Evolutionary conservation across 2,113 vertebrate genomes (phyloP).

Genomic region (Polypterus senegalus): DNA sequence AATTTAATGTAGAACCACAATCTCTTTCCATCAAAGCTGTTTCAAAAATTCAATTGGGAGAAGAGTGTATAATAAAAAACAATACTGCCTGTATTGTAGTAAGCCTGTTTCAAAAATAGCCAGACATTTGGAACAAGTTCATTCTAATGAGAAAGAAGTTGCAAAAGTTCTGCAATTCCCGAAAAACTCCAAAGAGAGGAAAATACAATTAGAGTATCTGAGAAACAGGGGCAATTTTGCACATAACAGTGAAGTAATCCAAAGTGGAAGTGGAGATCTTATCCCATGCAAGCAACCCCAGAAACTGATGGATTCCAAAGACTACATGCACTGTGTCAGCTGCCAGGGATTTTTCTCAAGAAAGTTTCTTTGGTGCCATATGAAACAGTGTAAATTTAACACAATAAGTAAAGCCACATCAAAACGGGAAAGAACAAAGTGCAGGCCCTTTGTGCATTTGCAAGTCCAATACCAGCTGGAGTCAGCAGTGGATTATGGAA

Average conservation of each 20-base stretch:
- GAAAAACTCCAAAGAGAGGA: conserved; percentile 18
- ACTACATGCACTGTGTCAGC: conserved; percentile 27
- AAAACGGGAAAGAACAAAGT: no score
- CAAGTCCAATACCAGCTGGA: no score
- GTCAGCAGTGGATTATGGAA: no score
- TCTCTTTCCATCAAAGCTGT: no score
- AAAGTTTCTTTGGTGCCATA: no score
- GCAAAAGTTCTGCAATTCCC: conserved; percentile 16
- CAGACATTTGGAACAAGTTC: conserved; percentile 17
- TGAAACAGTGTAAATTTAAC: no score
- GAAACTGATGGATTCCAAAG: conserved; percentile 12
- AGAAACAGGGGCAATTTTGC: conserved; percentile 23
- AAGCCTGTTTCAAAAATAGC: conserved; percentile 19
- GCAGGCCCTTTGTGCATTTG: no score
- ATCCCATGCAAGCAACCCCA: conserved; percentile 20
- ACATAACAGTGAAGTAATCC: conserved; percentile 24
- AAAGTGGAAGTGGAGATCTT: conserved; percentile 19
- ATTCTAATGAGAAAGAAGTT: conserved; percentile 16
- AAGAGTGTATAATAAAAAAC: conserved; percentile 18
- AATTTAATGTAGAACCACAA: no score
- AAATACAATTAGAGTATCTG: conserved; percentile 19
- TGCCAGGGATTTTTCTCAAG: conserved; percentile 16
- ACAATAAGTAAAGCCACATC: no score
- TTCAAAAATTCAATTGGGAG: no score
- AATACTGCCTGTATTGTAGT: conserved; percentile 20